Evolutionary conservation across 2,888 invertebrate species (phyloP), one percentile per base, ranked within the genome.

Genomic region (Ypsolopha scabrella): DNA sequence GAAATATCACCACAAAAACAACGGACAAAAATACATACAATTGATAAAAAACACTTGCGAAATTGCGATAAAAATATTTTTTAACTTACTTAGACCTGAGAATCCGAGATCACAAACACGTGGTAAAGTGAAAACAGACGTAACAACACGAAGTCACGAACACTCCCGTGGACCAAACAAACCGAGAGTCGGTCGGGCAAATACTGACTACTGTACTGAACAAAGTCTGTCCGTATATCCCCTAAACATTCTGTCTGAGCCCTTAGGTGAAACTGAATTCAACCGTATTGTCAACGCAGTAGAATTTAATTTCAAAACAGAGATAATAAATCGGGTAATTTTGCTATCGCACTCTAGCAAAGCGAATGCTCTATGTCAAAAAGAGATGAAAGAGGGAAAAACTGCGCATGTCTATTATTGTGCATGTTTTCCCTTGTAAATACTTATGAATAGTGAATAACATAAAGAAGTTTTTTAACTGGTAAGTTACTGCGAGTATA

Each of bases 391-490:
- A 39, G 52, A 57, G 54, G 51, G 59, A 55, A 57, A 48, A 50
- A 41, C 46, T 57, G 74, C 79, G 79, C 81, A 81, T 80, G 81
- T 71, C 45, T 33, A 45, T 24, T 24, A 24, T 24, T 24, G 45
- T 45, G 71, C 70, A 59, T 55, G 61, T 55, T 63, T 64, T 61
- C 65, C 59, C 62, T 54, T 50, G 44, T 24, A 24, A 24, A 24
- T 24, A 24, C 24, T 50, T 52, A 53, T 55, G 54, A 48, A 54
- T 49, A 52, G 53, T 55, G 63, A 66, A 66, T 62, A 65, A 65
- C 66, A 64, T 69, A 72, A 74, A 72, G 64, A 75, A 73, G 69
- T 76, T 74, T 74, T 61, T 69, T n/a, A n/a, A n/a, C n/a, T n/a
- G n/a, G n/a, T n/a, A n/a, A n/a, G n/a, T n/a, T n/a, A n/a, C n/a